These are phyloP conservation scores for Pangasius sanitwongsei DNA, from an alignment of 2,797 vertebrate species.

Conservation along the genomic window DNA sequence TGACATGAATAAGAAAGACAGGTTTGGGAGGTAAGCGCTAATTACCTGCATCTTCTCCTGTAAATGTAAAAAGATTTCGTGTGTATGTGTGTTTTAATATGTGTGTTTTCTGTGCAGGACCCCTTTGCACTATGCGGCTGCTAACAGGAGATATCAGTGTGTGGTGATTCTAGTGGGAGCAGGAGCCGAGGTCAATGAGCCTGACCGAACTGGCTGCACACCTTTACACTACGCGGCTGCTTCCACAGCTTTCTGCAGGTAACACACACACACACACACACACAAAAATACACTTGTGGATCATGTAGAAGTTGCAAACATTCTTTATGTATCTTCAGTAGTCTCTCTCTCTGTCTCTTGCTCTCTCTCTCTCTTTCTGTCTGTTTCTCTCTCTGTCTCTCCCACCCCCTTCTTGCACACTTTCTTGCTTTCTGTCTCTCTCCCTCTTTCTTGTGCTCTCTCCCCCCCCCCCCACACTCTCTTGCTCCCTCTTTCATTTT, in stretches of 20 bases:
- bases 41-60: too few relatives aligned
- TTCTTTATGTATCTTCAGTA: not conserved
- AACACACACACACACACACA: not conserved
- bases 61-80: too few relatives aligned
- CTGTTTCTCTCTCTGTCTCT: not conserved
- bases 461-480: not conserved
- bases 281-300: not conserved
- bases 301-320: not conserved
- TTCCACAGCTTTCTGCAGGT: conserved; percentile 96
- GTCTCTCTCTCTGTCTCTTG: not conserved
- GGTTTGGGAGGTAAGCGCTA: conserved; percentile 84
- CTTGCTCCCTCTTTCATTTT: not conserved
- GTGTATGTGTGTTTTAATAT: not conserved
- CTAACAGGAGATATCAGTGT: conserved; percentile 97
- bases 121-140: conserved; percentile 96
- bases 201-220: conserved; percentile 91
- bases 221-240: conserved; percentile 96
- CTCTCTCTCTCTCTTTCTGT: not conserved
- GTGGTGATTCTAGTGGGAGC: conserved; percentile 92
- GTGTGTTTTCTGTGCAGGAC: conserved; percentile 73
- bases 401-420: too few relatives aligned
- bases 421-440: not conserved
- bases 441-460: not conserved
- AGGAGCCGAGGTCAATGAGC: conserved; percentile 90
- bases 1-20: conserved; percentile 94